phyloP scores from a whole-genome alignment of 2,113 vertebrate genomes.

The Tonatia bakeri region DNA sequence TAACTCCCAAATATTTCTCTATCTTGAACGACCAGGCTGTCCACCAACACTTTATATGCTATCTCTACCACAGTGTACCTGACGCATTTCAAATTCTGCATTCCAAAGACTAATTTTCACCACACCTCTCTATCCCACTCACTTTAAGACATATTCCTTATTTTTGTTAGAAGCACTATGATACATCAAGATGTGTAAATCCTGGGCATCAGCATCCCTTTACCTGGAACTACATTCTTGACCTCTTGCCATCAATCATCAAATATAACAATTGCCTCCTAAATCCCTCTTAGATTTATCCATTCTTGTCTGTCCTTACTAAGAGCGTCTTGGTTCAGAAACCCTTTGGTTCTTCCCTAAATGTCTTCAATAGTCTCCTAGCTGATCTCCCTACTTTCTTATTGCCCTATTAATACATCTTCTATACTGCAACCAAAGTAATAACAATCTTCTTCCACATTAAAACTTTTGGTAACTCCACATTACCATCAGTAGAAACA shows the following conservation, averaged over 20 bases:
- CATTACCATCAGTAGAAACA: neutral
- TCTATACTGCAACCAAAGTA: neutral
- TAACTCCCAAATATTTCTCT: neutral
- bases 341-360: neutral
- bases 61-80: neutral
- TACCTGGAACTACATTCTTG: neutral
- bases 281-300: neutral
- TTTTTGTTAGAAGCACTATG: neutral
- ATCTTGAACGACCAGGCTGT: neutral
- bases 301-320: neutral
- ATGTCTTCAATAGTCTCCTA: neutral
- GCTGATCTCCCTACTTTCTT: neutral
- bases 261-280: neutral
- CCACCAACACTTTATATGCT: neutral
- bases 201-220: neutral
- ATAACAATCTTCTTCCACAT: neutral
- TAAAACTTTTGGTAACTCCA: neutral
- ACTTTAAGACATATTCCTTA: neutral
- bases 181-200: neutral
- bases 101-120: neutral
- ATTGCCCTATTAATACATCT: neutral
- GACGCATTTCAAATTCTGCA: neutral
- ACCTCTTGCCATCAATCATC: neutral
- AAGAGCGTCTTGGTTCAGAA: neutral
- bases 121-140: neutral